phyloP scores from a whole-genome alignment of 2,888 invertebrate species.

The Pammene fasciana region DNA sequence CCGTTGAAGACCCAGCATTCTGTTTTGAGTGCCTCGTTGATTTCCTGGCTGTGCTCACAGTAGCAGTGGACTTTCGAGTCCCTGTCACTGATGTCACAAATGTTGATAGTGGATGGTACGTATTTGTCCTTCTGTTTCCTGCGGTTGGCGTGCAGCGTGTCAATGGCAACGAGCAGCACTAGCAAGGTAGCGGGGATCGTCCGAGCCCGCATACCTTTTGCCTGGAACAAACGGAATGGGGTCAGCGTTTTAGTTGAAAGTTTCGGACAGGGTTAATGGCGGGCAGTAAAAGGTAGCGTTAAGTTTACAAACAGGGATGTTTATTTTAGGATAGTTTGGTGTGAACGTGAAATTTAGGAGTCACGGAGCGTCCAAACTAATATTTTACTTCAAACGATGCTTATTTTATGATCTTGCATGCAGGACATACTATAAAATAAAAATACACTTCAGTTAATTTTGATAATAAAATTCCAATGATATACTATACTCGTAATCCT shows the following conservation, averaged over 20 bases:
- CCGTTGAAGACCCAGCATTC: conserved; percentile 91
- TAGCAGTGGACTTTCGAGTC: conserved; percentile 86
- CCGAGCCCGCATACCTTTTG: conserved; percentile 80
- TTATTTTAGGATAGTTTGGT: conserved; percentile 7
- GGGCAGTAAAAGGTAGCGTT: conserved; percentile 4
- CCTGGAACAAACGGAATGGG: conserved; percentile 66
- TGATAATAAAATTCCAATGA: too few species aligned
- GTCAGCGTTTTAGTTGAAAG: conserved; percentile 23
- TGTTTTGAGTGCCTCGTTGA: conserved; percentile 86
- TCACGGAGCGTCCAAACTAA: not conserved
- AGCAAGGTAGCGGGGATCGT: conserved; percentile 80
- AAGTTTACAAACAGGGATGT: conserved; percentile 18
- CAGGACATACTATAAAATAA: too few species aligned
- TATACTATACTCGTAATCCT: too few species aligned
- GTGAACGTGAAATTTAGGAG: not conserved
- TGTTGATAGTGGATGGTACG: conserved; percentile 68
- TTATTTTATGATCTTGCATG: too few species aligned
- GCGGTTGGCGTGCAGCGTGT: conserved; percentile 74
- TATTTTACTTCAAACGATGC: not conserved
- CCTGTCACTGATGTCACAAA: conserved; percentile 82
- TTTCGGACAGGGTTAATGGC: conserved; percentile 5
- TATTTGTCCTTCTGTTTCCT: conserved; percentile 75
- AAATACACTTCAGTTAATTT: too few species aligned
- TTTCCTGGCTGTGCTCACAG: conserved; percentile 83
- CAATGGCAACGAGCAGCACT: conserved; percentile 78